A percentile compares a stretch with the other conserved stretches of the same genome.
Conservation (phyloP, 2,797 vertebrate genomes). For the Halcyon smyrnensis region DNA sequence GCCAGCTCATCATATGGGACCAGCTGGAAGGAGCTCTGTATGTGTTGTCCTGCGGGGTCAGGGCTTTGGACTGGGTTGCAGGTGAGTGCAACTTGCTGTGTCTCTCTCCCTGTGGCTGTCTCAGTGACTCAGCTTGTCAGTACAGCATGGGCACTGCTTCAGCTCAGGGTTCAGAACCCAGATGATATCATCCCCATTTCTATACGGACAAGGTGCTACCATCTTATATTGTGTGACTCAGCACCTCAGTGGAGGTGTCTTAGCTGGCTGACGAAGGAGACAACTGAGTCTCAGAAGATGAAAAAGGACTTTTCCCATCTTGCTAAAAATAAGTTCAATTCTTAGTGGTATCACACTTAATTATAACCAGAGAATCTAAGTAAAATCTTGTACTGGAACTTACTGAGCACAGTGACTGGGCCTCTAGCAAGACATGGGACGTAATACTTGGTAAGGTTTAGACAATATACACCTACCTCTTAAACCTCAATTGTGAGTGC, state of each 20-base stretch:
- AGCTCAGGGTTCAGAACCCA: background rate
- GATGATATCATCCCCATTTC: background rate
- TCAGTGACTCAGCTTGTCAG: background rate
- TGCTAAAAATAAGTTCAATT: background rate
- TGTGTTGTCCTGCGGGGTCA: background rate
- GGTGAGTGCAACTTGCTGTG: background rate
- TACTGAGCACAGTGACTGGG: background rate
- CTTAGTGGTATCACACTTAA: background rate
- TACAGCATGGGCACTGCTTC: accelerated
- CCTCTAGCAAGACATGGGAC: background rate
- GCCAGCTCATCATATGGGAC: background rate
- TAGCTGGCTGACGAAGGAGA: background rate
- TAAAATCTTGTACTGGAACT: background rate
- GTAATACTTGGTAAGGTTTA: background rate
- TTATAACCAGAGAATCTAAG: background rate
- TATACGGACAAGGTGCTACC: background rate
- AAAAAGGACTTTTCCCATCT: background rate
- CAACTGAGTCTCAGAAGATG: background rate
- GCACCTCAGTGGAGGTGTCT: background rate
- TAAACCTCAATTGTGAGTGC: background rate
- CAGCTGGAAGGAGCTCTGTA: background rate
- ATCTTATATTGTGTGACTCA: background rate
- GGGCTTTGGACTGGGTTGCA: background rate
- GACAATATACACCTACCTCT: background rate
- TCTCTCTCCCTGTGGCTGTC: background rate